These are phyloP conservation scores for Cervus canadensis DNA, from an alignment of 2,113 vertebrate genomes.

Conservation along the genomic window DNA sequence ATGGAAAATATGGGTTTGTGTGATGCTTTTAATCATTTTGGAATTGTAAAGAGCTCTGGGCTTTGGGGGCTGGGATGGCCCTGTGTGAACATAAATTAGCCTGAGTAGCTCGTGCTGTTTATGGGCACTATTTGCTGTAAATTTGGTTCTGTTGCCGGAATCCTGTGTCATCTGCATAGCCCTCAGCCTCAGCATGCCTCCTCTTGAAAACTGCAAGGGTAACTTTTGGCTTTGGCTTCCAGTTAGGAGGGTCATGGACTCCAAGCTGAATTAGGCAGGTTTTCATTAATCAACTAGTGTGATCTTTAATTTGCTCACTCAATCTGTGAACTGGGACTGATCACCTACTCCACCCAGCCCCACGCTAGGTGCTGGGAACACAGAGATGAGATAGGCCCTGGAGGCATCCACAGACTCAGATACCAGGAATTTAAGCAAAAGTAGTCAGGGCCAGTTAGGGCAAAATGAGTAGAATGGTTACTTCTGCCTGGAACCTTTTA, in stretches of 20 bases:
- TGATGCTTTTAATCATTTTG: slow-evolving; percentile 73
- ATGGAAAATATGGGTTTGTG: slow-evolving; percentile 61
- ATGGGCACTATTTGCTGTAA: slow-evolving; percentile 55
- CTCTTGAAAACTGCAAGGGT: neutral
- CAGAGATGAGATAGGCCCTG: neutral
- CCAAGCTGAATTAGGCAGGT: neutral
- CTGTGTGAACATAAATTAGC: slow-evolving; percentile 68
- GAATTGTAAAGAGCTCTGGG: slow-evolving; percentile 70
- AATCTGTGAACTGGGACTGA: neutral
- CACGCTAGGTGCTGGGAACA: neutral
- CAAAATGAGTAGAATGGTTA: neutral
- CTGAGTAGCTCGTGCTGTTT: slow-evolving; percentile 56
- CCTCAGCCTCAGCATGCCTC: neutral
- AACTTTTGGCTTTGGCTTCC: slow-evolving; percentile 1
- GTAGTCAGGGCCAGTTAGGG: neutral
- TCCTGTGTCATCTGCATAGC: neutral
- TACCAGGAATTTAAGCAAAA: neutral
- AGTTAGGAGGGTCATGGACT: neutral
- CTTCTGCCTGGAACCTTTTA: neutral
- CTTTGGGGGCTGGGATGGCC: slow-evolving; percentile 39
- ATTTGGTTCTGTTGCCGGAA: slow-evolving; percentile 51
- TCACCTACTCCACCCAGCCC: neutral
- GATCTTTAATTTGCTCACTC: slow-evolving; percentile 19
- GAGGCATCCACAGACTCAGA: neutral
- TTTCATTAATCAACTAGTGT: neutral